Evolutionary conservation across 2,888 invertebrate species (phyloP), one percentile per base, ranked within the genome.

Genomic region (Acronicta aceris): DNA sequence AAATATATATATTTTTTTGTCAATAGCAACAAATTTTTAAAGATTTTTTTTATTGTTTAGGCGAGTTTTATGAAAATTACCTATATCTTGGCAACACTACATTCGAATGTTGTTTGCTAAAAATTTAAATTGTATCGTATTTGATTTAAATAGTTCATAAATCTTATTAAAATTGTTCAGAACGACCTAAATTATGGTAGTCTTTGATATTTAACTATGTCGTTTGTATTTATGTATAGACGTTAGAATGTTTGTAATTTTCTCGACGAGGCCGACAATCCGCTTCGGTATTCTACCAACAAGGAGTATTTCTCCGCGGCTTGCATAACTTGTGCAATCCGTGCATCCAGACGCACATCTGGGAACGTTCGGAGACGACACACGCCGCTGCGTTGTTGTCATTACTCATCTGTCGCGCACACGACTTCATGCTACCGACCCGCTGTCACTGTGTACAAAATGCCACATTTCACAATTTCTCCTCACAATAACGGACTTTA

Each of bases 341-440:
- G 81, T 86, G 83, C 87, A 86, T 82, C 82, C 83, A 86, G 86
- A 87, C 88, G 85, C 88, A 89, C 91, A 93, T 93, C 90, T 92
- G 92, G 87, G 86, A 88, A 82, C 88, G 85, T 87, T 91, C 85
- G 83, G 78, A 88, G 89, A 89, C 87, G 88, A 87, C 87, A 88
- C 84, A 89, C 89, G 88, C 84, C 86, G 82, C 84, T 88, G 87
- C 89, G 88, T 88, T 92, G 91, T 93, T 92, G 92, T 91, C 93
- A 94, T 94, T 93, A 94, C 91, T 94, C 93, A 93, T 93, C 85
- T 91, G 92, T 92, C 93, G 89, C 85, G 88, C 86, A 90, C 91
- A 92, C 90, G 89, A 90, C 91, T 90, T 86, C 87, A 86, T 88
- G 85, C 85, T 86, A 81, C 85, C 83, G 83, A 81, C 80, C 75